Percentiles rank a stretch among this genome's conserved stretches.
Conservation (phyloP, 2,888 invertebrate genomes). For the Geophilus truncorum region DNA sequence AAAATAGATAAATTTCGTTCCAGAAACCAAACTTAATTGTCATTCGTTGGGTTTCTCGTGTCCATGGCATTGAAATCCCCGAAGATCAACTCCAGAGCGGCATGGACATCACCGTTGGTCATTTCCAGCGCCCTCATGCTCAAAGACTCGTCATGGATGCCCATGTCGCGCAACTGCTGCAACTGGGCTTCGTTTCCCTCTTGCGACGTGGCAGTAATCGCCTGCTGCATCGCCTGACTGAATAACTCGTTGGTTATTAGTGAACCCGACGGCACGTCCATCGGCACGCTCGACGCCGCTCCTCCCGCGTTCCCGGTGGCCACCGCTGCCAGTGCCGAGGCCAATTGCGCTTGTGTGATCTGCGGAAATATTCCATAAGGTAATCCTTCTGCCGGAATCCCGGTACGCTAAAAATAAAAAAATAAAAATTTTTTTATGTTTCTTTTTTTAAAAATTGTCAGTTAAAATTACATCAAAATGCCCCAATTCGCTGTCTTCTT, state of each 20-base stretch:
- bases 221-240: conserved; percentile 69
- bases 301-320: background rate
- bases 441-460: background rate
- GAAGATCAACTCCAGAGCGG: conserved; percentile 84
- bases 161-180: conserved; percentile 81
- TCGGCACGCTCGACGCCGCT: too few species aligned
- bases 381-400: too few species aligned
- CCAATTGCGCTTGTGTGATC: conserved; percentile 36
- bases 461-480: background rate
- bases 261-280: too few species aligned
- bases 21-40: too few species aligned
- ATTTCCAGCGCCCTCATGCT: conserved; percentile 77
- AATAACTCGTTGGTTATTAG: conserved; percentile 73
- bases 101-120: conserved; percentile 79
- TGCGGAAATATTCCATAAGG: conserved; percentile 14
- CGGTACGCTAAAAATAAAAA: background rate
- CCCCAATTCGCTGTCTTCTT: conserved; percentile 46
- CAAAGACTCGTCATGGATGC: conserved; percentile 73
- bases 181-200: conserved; percentile 45
- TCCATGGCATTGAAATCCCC: background rate
- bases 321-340: conserved; percentile 35
- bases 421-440: too few species aligned
- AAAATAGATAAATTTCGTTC: too few species aligned
- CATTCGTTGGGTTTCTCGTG: background rate
- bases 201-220: conserved; percentile 44